These are phyloP conservation scores for zebrafish (Danio rerio) DNA, from an alignment of 2,113 vertebrate species.

Conservation along the genomic window GRCz12tu NC_133184.1:48650001-48650500, in stretches of 20 bases:
- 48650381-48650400: background rate
- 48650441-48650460: too few species aligned
- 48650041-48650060: too few species aligned
- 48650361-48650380: background rate
- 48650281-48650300: background rate
- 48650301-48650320: background rate
- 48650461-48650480: too few species aligned
- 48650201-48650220: background rate
- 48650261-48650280: slow-evolving; percentile 2
- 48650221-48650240: background rate
- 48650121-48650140: background rate
- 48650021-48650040: too few species aligned
- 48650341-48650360: background rate
- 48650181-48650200: background rate
- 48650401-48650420: background rate
- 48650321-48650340: background rate
- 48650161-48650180: background rate
- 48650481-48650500: too few species aligned
- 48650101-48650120: background rate
- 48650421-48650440: background rate
- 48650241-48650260: slow-evolving; percentile 18
- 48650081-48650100: too few species aligned
- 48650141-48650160: background rate
- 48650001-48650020: too few species aligned
- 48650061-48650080: too few species aligned